Evolutionary conservation across 2,888 invertebrate genomes (phyloP).

Genomic region (Elegia similella): DNA sequence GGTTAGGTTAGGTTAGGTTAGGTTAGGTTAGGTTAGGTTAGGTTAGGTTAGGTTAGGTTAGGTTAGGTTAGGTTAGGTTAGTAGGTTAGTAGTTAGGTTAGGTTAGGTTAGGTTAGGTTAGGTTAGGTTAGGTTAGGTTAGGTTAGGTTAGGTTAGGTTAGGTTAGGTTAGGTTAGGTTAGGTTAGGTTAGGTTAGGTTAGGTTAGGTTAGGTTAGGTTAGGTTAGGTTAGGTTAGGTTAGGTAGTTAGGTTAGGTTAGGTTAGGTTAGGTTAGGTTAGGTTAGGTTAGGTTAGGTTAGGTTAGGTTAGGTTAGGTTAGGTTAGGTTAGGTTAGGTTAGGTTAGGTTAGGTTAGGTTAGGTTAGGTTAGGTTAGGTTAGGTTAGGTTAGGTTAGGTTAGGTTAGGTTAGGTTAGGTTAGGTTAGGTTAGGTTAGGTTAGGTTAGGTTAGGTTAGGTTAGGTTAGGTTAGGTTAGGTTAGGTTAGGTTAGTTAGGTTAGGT

Average conservation of each 20-base stretch:
- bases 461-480: neutral
- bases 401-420: conserved; percentile 1
- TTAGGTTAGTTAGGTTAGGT: neutral
- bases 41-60: conserved; percentile 22
- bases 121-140: conserved; percentile 21
- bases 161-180: conserved; percentile 20
- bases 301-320: conserved; percentile 1
- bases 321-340: conserved; percentile 1
- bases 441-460: conserved; percentile 1
- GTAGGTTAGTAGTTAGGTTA: conserved; percentile 17
- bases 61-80: conserved; percentile 22
- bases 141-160: conserved; percentile 20
- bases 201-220: conserved; percentile 1
- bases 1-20: conserved; percentile 12
- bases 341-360: conserved; percentile 1
- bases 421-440: conserved; percentile 1
- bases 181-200: conserved; percentile 3
- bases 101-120: conserved; percentile 16
- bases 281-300: conserved; percentile 1
- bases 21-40: conserved; percentile 22
- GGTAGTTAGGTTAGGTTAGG: conserved; percentile 1
- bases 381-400: conserved; percentile 1
- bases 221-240: conserved; percentile 1
- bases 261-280: conserved; percentile 1
- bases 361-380: conserved; percentile 1